These are phyloP conservation scores for Pelvicachromis taeniatus DNA, from an alignment of 2,113 vertebrate species.

Conservation along the genomic window DNA sequence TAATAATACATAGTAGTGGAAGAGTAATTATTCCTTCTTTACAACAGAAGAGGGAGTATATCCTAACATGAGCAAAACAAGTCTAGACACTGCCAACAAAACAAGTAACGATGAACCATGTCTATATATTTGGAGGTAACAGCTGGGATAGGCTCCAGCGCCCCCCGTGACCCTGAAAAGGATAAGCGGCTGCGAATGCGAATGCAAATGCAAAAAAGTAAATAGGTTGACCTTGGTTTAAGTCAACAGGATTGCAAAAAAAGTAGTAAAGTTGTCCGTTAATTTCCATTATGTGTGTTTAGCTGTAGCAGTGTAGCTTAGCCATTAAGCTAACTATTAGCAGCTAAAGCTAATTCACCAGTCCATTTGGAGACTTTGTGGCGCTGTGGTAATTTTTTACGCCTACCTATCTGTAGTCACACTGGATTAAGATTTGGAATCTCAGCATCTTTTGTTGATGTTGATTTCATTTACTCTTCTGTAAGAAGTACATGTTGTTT, in stretches of 20 bases:
- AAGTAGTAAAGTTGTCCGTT: not conserved
- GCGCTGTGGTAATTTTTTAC: not conserved
- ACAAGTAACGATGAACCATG: not conserved
- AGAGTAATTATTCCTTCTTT: not conserved
- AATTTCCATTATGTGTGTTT: not conserved
- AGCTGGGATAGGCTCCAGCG: too few species aligned
- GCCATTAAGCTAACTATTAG: not conserved
- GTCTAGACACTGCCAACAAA: not conserved
- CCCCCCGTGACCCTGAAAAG: too few species aligned
- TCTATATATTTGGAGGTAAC: too few species aligned
- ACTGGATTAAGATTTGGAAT: not conserved
- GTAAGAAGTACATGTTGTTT: not conserved
- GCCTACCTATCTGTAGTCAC: not conserved
- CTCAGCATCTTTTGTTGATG: not conserved
- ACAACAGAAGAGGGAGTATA: not conserved
- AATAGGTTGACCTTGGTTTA: not conserved
- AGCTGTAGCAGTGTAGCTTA: not conserved
- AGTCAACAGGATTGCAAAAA: not conserved
- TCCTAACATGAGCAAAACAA: not conserved
- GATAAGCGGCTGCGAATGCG: too few species aligned
- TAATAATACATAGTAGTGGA: not conserved
- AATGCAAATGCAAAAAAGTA: not conserved
- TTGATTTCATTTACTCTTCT: not conserved
- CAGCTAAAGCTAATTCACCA: not conserved
- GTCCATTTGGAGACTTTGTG: not conserved